Conservation (phyloP, 2,888 invertebrate species). For the Ganaspis brasiliensis region DNA sequence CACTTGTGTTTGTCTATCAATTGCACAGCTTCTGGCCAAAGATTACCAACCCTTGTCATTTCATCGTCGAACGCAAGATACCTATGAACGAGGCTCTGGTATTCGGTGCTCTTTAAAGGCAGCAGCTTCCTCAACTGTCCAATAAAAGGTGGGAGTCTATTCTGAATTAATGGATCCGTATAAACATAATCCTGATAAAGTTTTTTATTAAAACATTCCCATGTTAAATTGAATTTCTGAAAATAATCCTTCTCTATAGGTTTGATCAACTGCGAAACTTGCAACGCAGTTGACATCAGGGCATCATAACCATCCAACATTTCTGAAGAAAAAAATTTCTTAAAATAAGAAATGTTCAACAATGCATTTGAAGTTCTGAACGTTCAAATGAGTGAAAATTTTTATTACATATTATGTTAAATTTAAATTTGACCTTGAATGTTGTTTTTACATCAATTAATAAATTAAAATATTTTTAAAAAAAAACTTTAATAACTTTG, state of each 20-base stretch:
- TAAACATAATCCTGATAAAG: conserved; percentile 83
- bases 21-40: conserved; percentile 83
- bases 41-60: conserved; percentile 82
- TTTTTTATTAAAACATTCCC: conserved; percentile 86
- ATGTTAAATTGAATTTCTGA: conserved; percentile 84
- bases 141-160: conserved; percentile 82
- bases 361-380: too few relatives aligned
- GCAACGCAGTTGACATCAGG: conserved; percentile 84
- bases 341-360: too few relatives aligned
- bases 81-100: conserved; percentile 81
- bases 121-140: conserved; percentile 78
- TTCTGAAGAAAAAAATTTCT: conserved; percentile 73
- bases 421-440: too few relatives aligned
- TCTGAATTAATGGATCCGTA: conserved; percentile 83
- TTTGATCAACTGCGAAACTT: conserved; percentile 83
- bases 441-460: too few relatives aligned
- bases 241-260: conserved; percentile 84
- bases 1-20: conserved; percentile 81
- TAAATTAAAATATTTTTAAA: too few relatives aligned
- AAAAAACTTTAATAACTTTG: neutral
- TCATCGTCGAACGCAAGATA: conserved; percentile 84
- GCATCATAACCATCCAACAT: conserved; percentile 85
- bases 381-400: too few relatives aligned
- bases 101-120: conserved; percentile 75
- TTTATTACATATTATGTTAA: too few relatives aligned